Percentiles rank a stretch among this genome's conserved stretches.
These are phyloP conservation scores for Monarcha castaneiventris DNA, from an alignment of 2,113 vertebrate species.

Conservation along the genomic window DNA sequence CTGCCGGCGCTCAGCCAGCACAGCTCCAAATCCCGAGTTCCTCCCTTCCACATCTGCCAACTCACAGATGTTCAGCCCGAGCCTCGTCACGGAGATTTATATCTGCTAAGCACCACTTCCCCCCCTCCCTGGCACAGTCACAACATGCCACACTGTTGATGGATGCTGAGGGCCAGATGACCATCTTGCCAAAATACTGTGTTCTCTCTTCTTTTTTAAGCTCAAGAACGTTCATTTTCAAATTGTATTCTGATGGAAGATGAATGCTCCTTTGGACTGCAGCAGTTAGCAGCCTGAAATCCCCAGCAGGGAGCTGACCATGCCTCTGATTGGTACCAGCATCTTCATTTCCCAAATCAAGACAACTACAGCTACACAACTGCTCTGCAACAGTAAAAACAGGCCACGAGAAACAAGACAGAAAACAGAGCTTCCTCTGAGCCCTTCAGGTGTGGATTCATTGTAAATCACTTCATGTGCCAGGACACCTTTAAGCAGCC, in stretches of 20 bases:
- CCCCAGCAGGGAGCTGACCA: background rate
- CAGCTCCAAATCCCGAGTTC: background rate
- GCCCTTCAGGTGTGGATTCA: background rate
- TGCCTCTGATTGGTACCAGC: background rate
- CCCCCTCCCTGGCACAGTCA: background rate
- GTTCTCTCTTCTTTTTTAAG: background rate
- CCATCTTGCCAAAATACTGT: background rate
- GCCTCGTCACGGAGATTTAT: background rate
- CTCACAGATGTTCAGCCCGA: background rate
- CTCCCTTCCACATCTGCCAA: background rate
- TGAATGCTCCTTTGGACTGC: background rate
- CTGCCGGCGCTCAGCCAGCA: background rate
- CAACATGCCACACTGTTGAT: background rate
- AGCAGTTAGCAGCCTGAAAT: background rate
- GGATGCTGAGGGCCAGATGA: background rate
- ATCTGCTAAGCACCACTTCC: background rate
- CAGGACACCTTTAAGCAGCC: slow-evolving; percentile 20
- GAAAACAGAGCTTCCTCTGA: background rate
- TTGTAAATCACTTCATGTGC: background rate
- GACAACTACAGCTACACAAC: background rate
- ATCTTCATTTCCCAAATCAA: background rate
- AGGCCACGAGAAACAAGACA: background rate
- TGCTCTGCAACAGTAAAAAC: background rate
- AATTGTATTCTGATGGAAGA: background rate
- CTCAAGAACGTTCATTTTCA: background rate